Evolutionary conservation across 2,888 invertebrate genomes (phyloP).

Genomic region (Drosophila suboccidentalis): DNA sequence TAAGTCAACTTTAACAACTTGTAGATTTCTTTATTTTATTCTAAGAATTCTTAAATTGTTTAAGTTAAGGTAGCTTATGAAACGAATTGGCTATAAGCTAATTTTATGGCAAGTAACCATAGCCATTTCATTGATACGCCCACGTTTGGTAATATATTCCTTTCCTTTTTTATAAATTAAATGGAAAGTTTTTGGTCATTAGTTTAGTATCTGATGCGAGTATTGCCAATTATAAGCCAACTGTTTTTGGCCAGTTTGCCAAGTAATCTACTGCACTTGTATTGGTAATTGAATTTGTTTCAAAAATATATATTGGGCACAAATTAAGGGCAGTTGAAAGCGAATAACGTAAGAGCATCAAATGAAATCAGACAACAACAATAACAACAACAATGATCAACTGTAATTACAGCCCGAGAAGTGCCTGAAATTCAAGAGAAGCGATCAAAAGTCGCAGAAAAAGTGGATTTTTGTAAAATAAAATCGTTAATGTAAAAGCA

Average conservation of each 20-base stretch:
- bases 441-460: slow-evolving; percentile 3
- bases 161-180: slow-evolving; percentile 5
- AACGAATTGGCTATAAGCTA: background rate
- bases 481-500: slow-evolving; percentile 5
- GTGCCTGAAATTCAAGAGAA: slow-evolving; percentile 54
- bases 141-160: slow-evolving; percentile 1
- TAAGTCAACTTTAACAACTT: background rate
- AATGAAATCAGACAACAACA: slow-evolving; percentile 16
- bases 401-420: slow-evolving; percentile 53
- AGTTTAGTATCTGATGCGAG: slow-evolving; percentile 7
- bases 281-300: slow-evolving; percentile 26
- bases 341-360: slow-evolving; percentile 20
- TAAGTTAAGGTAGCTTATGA: background rate
- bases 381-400: slow-evolving; percentile 8
- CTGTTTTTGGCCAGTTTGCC: slow-evolving; percentile 17
- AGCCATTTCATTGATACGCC: slow-evolving; percentile 10
- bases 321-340: slow-evolving; percentile 20
- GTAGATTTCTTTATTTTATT: background rate
- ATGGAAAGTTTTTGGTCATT: slow-evolving; percentile 14
- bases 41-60: background rate
- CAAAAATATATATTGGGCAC: background rate
- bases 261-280: slow-evolving; percentile 3
- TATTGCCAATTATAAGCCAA: slow-evolving; percentile 20
- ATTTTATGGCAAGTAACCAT: slow-evolving; percentile 6
- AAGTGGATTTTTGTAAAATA: slow-evolving; percentile 9